These are phyloP conservation scores for Tupiocoris notatus DNA, from an alignment of 2,888 invertebrate genomes.

Conservation along the genomic window DNA sequence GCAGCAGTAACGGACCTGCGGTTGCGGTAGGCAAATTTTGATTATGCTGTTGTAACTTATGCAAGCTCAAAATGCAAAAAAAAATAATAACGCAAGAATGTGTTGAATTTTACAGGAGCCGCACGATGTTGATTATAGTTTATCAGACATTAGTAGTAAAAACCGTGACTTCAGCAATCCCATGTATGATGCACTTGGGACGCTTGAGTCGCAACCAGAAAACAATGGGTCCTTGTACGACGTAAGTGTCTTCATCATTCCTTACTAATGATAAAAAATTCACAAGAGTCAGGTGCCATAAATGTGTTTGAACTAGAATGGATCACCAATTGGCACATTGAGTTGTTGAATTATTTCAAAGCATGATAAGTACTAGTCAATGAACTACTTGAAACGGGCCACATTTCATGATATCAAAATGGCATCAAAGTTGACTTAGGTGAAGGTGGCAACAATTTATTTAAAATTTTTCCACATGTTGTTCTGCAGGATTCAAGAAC, in stretches of 20 bases:
- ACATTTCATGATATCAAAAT: too few species aligned
- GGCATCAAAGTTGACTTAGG: too few species aligned
- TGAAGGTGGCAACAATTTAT: too few species aligned
- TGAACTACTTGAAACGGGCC: too few species aligned
- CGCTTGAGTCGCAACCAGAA: slow-evolving; percentile 50
- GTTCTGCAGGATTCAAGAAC: slow-evolving; percentile 28
- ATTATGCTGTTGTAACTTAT: neutral
- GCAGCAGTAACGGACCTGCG: slow-evolving; percentile 53
- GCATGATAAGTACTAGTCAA: too few species aligned
- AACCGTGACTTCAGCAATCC: slow-evolving; percentile 95
- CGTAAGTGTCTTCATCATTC: slow-evolving; percentile 58
- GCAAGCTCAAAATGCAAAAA: neutral
- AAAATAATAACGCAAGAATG: neutral
- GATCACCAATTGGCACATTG: too few species aligned
- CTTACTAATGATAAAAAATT: neutral
- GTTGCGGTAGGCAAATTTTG: slow-evolving; percentile 27
- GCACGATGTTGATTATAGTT: slow-evolving; percentile 73
- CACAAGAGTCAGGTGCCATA: too few species aligned
- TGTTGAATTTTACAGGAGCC: slow-evolving; percentile 59
- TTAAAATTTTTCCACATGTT: too few species aligned
- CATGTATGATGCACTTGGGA: slow-evolving; percentile 83
- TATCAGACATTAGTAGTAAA: slow-evolving; percentile 74
- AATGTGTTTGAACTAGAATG: too few species aligned
- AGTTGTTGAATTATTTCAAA: too few species aligned
- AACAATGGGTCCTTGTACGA: slow-evolving; percentile 64